Percentiles rank a stretch among this genome's conserved stretches.
These are phyloP conservation scores for Notocelia uddmanniana DNA, from an alignment of 2,888 invertebrate species.

Conservation along the genomic window DNA sequence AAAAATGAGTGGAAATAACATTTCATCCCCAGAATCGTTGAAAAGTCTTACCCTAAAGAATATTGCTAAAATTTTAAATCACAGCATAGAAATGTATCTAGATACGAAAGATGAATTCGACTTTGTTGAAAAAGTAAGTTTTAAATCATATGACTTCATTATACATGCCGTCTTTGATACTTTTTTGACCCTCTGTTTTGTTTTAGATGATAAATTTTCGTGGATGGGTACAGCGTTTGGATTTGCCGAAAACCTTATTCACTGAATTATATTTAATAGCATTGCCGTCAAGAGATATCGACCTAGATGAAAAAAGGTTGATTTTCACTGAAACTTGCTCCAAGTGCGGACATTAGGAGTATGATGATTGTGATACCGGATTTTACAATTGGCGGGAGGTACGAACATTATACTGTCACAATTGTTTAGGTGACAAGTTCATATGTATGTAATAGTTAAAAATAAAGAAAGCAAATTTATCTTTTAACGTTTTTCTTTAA, in stretches of 20 bases:
- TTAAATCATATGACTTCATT: no score
- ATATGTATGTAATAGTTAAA: background rate
- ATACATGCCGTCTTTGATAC: constrained; percentile 4
- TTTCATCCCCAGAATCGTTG: no score
- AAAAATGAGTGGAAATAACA: no score
- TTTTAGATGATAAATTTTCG: background rate
- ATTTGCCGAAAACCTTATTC: background rate
- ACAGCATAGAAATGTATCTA: no score
- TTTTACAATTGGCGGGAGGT: background rate
- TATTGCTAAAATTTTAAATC: no score
- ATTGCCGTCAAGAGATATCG: constrained; percentile 1
- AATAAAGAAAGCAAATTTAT: background rate
- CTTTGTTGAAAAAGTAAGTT: no score
- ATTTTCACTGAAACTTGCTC: background rate
- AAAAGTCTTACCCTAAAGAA: no score
- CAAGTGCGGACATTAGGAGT: background rate
- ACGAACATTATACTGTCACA: background rate
- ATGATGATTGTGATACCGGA: constrained; percentile 7
- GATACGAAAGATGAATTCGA: no score
- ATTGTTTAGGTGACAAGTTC: constrained; percentile 1
- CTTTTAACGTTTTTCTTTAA: no score
- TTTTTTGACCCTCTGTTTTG: background rate
- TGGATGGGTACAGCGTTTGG: background rate
- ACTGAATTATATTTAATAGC: background rate
- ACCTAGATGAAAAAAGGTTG: constrained; percentile 1